These are phyloP conservation scores for Drosophila ficusphila DNA, from an alignment of 1,140 invertebrate species.

Conservation along the genomic window DNA sequence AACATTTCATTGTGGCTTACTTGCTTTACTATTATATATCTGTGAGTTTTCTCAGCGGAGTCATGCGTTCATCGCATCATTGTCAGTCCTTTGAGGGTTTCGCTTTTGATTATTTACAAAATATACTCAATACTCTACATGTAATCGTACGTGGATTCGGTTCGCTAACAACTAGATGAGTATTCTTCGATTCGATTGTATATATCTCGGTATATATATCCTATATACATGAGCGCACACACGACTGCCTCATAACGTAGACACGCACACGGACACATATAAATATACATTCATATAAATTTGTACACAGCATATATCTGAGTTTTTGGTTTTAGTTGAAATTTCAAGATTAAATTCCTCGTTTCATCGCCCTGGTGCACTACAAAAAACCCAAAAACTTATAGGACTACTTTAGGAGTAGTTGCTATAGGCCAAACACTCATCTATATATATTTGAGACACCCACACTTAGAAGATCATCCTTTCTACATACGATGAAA, in stretches of 20 bases:
- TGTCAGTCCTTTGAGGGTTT: slow-evolving; percentile 64
- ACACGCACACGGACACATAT: slow-evolving; percentile 25
- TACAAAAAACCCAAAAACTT: slow-evolving; percentile 31
- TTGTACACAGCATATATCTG: slow-evolving; percentile 73
- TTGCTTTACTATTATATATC: slow-evolving; percentile 22
- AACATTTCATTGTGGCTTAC: slow-evolving; percentile 64
- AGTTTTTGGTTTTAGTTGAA: slow-evolving; percentile 52
- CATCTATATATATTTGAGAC: slow-evolving; percentile 15
- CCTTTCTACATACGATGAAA: slow-evolving; percentile 45
- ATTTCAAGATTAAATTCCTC: slow-evolving; percentile 66
- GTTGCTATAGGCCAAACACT: slow-evolving; percentile 36
- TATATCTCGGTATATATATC: slow-evolving; percentile 31
- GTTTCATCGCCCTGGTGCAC: slow-evolving; percentile 24
- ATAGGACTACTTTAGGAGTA: slow-evolving; percentile 43
- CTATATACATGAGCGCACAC: slow-evolving; percentile 54
- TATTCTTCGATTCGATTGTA: slow-evolving; percentile 27
- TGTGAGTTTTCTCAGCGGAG: slow-evolving; percentile 25
- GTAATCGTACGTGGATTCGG: slow-evolving; percentile 13
- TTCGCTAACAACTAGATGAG: slow-evolving; percentile 63
- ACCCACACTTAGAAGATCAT: slow-evolving; percentile 13
- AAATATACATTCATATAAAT: slow-evolving; percentile 70
- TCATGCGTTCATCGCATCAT: slow-evolving; percentile 39
- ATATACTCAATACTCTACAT: slow-evolving; percentile 24
- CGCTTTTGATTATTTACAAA: slow-evolving; percentile 61
- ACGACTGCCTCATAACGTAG: slow-evolving; percentile 29